Conservation (phyloP, 53 echinoderm and acorn worm genomes). For the Arbacia lixula region DNA sequence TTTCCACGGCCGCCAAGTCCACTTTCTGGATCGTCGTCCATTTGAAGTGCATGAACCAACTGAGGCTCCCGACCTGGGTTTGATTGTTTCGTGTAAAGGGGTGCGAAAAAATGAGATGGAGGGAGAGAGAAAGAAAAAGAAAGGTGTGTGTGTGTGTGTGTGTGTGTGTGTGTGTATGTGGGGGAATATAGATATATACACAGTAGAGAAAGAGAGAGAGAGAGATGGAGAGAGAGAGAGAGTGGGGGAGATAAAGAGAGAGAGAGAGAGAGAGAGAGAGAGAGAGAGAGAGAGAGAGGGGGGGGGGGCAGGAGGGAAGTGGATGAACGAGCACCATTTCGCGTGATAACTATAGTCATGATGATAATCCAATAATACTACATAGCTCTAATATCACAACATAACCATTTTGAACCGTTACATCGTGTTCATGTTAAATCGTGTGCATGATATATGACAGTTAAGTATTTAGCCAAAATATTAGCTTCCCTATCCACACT, state of each 20-base stretch:
- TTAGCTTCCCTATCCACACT: too few relatives aligned
- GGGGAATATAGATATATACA: too few relatives aligned
- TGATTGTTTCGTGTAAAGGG: neutral
- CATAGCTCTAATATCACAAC: too few relatives aligned
- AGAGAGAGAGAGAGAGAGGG: neutral
- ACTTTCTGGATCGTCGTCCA: conserved; percentile 20
- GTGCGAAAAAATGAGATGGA: neutral
- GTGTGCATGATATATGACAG: too few relatives aligned
- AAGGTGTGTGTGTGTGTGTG: too few relatives aligned
- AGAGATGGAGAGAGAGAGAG: neutral
- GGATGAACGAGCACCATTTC: too few relatives aligned
- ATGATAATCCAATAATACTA: too few relatives aligned
- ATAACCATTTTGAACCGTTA: too few relatives aligned
- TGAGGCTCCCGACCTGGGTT: conserved; percentile 28
- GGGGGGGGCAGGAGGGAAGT: neutral
- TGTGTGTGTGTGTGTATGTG: too few relatives aligned
- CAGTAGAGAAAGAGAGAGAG: neutral
- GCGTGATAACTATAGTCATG: too few relatives aligned
- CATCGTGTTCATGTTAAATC: too few relatives aligned
- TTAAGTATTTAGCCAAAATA: too few relatives aligned
- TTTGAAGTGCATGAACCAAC: conserved; percentile 20
- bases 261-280: neutral
- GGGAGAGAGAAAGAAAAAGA: neutral
- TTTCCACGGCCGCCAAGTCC: conserved; percentile 5
- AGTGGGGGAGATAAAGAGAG: neutral